Percentiles rank a stretch among this genome's conserved stretches.
Conservation (phyloP, 2,113 vertebrate genomes). For the Ailuropoda melanoleuca region DNA sequence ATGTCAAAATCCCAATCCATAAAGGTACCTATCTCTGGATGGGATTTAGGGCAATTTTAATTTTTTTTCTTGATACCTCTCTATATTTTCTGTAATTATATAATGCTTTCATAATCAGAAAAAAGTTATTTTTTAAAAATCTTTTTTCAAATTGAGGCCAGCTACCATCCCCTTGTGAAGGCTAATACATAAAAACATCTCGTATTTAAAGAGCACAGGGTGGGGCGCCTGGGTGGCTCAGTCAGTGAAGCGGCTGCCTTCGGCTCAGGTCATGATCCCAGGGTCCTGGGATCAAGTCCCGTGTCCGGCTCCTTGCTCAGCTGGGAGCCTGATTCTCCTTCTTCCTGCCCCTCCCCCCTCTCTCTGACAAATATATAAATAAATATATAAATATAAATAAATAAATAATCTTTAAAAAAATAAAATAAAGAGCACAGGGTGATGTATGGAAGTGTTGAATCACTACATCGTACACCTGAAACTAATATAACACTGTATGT, state of each 20-base stretch:
- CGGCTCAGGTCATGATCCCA: neutral
- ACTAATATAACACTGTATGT: neutral
- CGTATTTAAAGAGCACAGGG: neutral
- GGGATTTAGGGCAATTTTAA: neutral
- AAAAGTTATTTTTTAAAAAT: neutral
- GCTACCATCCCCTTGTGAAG: neutral
- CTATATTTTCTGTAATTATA: conserved; percentile 35
- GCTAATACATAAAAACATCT: conserved; percentile 27
- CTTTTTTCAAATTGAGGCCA: neutral
- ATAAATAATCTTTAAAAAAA: neutral
- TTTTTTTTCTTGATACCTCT: neutral
- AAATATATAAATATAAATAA: too few species aligned
- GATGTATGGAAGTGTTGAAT: neutral
- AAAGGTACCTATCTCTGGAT: neutral
- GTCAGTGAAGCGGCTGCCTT: neutral
- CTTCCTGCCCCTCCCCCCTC: neutral
- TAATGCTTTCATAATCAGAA: conserved; percentile 13
- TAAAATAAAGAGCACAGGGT: neutral
- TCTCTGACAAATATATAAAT: neutral
- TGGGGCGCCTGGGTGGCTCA: neutral
- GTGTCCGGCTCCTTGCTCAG: neutral
- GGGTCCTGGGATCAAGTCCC: too few species aligned
- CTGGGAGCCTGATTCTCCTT: neutral
- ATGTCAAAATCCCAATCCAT: neutral
- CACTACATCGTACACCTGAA: neutral